These are phyloP conservation scores for Phymastichus coffea DNA, from an alignment of 1,140 invertebrate species.

Conservation along the genomic window DNA sequence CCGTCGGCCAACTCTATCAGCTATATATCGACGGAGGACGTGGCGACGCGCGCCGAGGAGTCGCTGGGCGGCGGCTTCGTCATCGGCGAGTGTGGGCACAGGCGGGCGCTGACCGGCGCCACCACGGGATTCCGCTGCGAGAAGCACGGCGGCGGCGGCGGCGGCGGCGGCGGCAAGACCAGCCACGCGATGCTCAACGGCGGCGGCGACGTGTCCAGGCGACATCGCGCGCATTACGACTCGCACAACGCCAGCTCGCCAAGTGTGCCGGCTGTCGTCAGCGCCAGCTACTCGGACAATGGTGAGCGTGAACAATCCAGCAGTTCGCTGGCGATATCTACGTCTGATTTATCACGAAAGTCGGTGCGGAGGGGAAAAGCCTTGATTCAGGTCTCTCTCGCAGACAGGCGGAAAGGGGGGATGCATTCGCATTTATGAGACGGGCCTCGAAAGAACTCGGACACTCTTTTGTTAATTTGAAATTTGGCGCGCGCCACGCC, in stretches of 20 bases:
- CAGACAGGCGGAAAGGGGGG: too few relatives aligned
- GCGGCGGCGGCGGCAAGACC: conserved; percentile 26
- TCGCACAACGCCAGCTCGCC: conserved; percentile 48
- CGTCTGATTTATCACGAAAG: too few relatives aligned
- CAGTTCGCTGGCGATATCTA: too few relatives aligned
- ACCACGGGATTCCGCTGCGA: conserved; percentile 47
- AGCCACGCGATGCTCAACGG: conserved; percentile 50
- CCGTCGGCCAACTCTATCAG: conserved; percentile 46
- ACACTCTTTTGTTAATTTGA: neutral
- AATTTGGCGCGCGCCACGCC: too few relatives aligned
- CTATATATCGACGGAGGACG: conserved; percentile 50
- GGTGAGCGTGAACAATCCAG: conserved; percentile 34
- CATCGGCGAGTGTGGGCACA: conserved; percentile 48
- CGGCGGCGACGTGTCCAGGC: conserved; percentile 14
- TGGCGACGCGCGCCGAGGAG: conserved; percentile 36
- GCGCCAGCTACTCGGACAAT: conserved; percentile 48
- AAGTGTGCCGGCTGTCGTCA: conserved; percentile 47
- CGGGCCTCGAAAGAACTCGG: neutral
- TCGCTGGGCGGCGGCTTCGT: conserved; percentile 39
- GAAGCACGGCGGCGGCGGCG: conserved; percentile 46
- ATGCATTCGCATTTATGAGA: too few relatives aligned
- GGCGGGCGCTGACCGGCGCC: conserved; percentile 7
- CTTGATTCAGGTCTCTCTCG: too few relatives aligned
- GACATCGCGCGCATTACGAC: conserved; percentile 39
- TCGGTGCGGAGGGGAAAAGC: too few relatives aligned